Evolutionary conservation across 2,113 vertebrate species (phyloP).

Genomic region (Cyphomyrus plagiostoma): DNA sequence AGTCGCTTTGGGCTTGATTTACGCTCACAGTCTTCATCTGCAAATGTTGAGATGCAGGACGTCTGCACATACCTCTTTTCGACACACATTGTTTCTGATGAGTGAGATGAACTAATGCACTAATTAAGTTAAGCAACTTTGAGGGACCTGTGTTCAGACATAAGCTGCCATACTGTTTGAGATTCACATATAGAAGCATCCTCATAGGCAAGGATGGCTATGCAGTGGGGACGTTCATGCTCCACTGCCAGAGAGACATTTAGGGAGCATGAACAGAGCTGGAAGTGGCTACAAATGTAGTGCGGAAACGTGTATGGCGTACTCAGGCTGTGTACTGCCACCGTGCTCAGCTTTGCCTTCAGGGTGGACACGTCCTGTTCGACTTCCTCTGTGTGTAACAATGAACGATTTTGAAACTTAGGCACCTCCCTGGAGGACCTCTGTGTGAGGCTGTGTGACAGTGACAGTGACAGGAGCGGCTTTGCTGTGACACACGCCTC

Average conservation of each 20-base stretch:
- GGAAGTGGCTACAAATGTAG: not conserved
- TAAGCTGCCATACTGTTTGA: not conserved
- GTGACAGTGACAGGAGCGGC: not conserved
- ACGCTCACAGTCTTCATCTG: not conserved
- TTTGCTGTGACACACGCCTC: not conserved
- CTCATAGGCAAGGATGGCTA: not conserved
- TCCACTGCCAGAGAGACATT: not conserved
- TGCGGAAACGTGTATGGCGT: not conserved
- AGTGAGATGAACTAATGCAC: not conserved
- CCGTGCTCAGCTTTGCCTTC: not conserved
- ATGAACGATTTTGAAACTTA: not conserved
- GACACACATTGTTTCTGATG: not conserved
- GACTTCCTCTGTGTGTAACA: constrained; percentile 49
- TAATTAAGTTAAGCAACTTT: not conserved
- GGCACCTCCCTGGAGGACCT: not conserved
- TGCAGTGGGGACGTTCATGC: not conserved
- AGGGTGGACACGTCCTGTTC: constrained; percentile 60
- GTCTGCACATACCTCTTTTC: not conserved
- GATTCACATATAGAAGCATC: not conserved
- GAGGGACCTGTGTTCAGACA: not conserved
- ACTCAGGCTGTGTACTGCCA: not conserved
- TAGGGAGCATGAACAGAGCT: not conserved
- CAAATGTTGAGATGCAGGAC: not conserved
- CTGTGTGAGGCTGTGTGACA: not conserved
- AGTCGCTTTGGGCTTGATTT: not conserved